Base-by-base conservation (phyloP, 2,888 invertebrate genomes). In the Isoperla grammatica region DNA sequence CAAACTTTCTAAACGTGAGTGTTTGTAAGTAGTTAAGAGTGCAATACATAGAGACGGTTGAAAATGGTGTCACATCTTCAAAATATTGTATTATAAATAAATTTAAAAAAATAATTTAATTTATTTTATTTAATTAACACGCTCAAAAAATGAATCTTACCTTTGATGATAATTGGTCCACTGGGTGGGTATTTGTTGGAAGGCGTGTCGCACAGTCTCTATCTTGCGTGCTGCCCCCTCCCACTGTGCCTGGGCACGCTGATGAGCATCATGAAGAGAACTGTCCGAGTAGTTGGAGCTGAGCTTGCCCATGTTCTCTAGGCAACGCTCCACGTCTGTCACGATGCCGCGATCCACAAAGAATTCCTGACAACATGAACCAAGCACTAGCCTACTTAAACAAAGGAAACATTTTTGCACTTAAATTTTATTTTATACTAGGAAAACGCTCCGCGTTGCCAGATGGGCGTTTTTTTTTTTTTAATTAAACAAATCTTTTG, bases 171-270 rank as follows among this genome's bases (percentile, higher is more conserved):
- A 96, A 0, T 86, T 82, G 59, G 88, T 86, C 95, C 95, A 95
- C 69, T 92, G 89, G 43, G 91, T 90, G 0, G 95, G 95, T 58
- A 95, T 88, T 71, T 92, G 87, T 66, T 91, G 88, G 56, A 91
- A 73, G 62, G 87, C 85, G 65, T 83, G 78, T 56, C 81, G 82
- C 67, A 95, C 81, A 62, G 81, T 79, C 67, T 88, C 88, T 39
- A 93, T 82, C 69, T 85, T 83, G 19, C 81, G 79, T 1, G 84
- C 82, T 1, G 90, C 80, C 39, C 80, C 78, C 61, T 86, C 82
- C 91, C 92, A 95, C 63, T 87, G 82, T 49, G 84, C 80, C 70
- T 86, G 82, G 46, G 90, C 88, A 63, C 81, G 83, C 48, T 81
- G 79, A 17, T 86, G 80, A 11, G 84, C 78, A 13, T 87, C 82